Percentiles rank a stretch among this genome's conserved stretches.
These are phyloP conservation scores for Acrobasis repandana DNA, from an alignment of 2,888 invertebrate species.

Conservation along the genomic window DNA sequence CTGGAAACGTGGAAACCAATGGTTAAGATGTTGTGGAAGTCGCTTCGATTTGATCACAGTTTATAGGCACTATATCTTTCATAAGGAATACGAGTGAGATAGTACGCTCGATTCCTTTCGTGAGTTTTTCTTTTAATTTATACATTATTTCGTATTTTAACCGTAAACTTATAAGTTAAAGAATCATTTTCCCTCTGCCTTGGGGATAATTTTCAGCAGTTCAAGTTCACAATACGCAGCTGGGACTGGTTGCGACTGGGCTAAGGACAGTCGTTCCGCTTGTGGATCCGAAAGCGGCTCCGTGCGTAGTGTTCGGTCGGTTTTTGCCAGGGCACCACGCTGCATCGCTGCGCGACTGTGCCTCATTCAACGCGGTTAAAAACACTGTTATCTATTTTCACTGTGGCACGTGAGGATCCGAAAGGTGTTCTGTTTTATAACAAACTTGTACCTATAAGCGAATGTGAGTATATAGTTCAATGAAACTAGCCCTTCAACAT, in stretches of 20 bases:
- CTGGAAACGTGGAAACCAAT: too few species aligned
- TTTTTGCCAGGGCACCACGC: neutral
- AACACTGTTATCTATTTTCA: neutral
- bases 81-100: too few species aligned
- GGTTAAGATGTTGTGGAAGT: too few species aligned
- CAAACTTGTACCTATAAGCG: neutral
- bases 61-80: too few species aligned
- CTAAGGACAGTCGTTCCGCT: slow-evolving; percentile 12
- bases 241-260: neutral
- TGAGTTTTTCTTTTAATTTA: too few species aligned
- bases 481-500: neutral
- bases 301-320: neutral
- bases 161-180: too few species aligned
- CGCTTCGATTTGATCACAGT: too few species aligned
- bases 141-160: too few species aligned
- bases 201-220: neutral
- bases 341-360: neutral
- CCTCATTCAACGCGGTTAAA: neutral
- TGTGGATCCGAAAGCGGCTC: neutral
- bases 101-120: too few species aligned
- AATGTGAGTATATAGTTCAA: neutral
- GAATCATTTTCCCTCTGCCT: neutral
- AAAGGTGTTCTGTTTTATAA: slow-evolving; percentile 7
- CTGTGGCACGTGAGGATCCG: neutral
- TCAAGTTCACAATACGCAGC: neutral